Conservation (phyloP, 2,797 vertebrate species). For the Myotis findleyi region DNA sequence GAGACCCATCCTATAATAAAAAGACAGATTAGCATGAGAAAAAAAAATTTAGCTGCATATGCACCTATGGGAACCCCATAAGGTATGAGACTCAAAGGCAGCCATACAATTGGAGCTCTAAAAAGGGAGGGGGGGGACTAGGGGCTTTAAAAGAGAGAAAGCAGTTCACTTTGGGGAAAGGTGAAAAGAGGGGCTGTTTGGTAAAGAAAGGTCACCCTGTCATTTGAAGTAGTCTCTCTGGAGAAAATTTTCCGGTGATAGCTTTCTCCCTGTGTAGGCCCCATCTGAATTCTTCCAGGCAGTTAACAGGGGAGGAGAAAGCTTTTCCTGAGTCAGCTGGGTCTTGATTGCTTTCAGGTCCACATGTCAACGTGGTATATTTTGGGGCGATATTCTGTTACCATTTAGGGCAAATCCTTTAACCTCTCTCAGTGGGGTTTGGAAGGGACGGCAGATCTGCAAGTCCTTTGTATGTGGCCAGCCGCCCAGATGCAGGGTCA, state of each 20-base stretch:
- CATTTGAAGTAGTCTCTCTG: not conserved
- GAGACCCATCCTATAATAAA: not conserved
- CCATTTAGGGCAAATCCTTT: not conserved
- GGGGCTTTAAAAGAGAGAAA: not conserved
- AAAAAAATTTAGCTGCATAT: not conserved
- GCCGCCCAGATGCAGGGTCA: not conserved
- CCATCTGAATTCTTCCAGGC: not conserved
- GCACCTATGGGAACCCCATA: not conserved
- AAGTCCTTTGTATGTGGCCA: not conserved
- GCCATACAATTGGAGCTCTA: not conserved
- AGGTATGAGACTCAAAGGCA: not conserved
- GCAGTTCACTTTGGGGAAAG: not conserved
- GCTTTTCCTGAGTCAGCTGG: not conserved
- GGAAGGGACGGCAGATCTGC: not conserved
- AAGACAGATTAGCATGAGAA: not conserved
- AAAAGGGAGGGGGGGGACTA: too few relatives aligned
- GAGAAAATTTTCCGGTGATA: not conserved
- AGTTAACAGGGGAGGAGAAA: not conserved
- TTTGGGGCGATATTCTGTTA: not conserved
- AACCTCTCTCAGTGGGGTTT: not conserved
- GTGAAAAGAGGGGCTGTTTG: not conserved
- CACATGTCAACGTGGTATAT: not conserved
- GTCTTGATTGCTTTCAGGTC: not conserved
- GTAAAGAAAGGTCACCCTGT: not conserved
- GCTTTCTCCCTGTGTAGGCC: not conserved